A percentile compares a stretch with the other conserved stretches of the same genome.
These are phyloP conservation scores for Eilema griseolum DNA, from an alignment of 2,888 invertebrate genomes.

Conservation along the genomic window DNA sequence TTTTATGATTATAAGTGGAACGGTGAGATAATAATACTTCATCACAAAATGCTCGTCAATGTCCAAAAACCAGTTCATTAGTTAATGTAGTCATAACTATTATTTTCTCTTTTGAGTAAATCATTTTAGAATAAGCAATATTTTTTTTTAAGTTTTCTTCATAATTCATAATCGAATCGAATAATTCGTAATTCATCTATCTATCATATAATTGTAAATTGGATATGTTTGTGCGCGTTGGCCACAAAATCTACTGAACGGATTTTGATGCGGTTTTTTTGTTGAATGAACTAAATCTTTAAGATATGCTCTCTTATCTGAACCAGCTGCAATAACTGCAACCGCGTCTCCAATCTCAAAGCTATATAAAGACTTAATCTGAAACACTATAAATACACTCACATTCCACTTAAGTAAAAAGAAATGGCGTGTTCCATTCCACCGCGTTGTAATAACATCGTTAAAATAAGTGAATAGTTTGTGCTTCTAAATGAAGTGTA, in stretches of 20 bases:
- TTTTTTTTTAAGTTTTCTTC: too few species aligned
- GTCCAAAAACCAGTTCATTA: neutral
- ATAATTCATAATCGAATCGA: too few species aligned
- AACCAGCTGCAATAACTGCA: constrained; percentile 26
- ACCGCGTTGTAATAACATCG: constrained; percentile 30
- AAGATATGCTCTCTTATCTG: constrained; percentile 18
- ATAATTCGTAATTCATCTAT: too few species aligned
- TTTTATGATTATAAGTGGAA: neutral
- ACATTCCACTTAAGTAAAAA: constrained; percentile 35
- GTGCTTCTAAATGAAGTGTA: neutral
- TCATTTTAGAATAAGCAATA: too few species aligned
- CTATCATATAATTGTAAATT: too few species aligned
- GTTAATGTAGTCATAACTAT: neutral
- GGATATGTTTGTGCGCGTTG: too few species aligned
- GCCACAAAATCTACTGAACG: too few species aligned
- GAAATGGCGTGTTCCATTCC: constrained; percentile 25
- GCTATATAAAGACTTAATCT: constrained; percentile 36
- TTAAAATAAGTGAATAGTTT: constrained; percentile 37
- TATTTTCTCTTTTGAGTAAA: too few species aligned
- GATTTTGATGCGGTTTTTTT: too few species aligned
- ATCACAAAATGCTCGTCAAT: neutral
- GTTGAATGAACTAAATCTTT: neutral
- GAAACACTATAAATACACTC: constrained; percentile 37
- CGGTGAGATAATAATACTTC: neutral
- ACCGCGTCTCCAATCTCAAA: constrained; percentile 22